Evolutionary conservation across 2,888 invertebrate species (phyloP), one percentile per base, ranked within the genome.

Genomic region (Drosophila cracens): DNA sequence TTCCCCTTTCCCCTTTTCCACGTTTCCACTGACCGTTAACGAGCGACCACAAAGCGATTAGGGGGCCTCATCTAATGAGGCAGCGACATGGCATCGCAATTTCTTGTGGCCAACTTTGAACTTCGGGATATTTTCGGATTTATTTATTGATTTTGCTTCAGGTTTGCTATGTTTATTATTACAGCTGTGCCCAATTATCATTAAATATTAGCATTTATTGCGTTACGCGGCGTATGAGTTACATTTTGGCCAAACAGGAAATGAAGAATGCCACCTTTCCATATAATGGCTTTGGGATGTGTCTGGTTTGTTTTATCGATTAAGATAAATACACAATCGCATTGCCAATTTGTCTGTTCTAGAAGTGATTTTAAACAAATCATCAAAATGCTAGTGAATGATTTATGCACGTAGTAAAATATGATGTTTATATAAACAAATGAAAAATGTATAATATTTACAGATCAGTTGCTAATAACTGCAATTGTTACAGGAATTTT

Each of bases 161-260:
- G 27, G 27, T 27, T 54, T 38, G 27, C 11, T 57, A 68, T 77
- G 68, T 81, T 76, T 69, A 69, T 80, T 76, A 54, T 66, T 61
- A 51, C 66, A 49, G 54, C 54, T 57, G 70, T 83, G 75, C 76
- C 87, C 85, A 68, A 82, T 84, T 79, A 85, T 83, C 82, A 70
- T 85, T 79, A 74, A 87, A 76, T 77, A 84, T 89, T 89, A 79
- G 90, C 88, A 89, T 87, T 76, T 75, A 68, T 76, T 72, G 68
- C 70, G 68, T 51, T 51, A 85, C 76, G 69, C 63, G 64, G 88
- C 85, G 85, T 80, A 88, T 86, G 74, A 74, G 90, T 77, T 85
- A 90, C 80, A 74, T 69, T 71, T 70, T 64, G 43, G 54, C 56
- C 49, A 68, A 76, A 68, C 84, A 85, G 90, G 82, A 89, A 85